These are phyloP conservation scores for Nymphicus hollandicus DNA, from an alignment of 2,113 vertebrate species.

Conservation along the genomic window DNA sequence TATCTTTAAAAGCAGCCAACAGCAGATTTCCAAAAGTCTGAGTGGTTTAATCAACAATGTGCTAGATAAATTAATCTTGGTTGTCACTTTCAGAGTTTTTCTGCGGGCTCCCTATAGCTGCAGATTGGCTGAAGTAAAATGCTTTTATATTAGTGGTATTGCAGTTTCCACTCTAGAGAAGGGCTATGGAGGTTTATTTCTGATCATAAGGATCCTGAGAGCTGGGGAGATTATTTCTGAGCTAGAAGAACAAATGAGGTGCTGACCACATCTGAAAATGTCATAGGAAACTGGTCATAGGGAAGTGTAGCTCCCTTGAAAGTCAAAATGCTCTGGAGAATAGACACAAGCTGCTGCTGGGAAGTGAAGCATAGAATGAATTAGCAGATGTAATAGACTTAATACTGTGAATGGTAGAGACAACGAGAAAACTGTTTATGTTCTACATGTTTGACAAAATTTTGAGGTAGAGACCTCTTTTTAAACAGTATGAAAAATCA, in stretches of 20 bases:
- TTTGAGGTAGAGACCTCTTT: neutral
- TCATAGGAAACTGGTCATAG: rapidly evolving
- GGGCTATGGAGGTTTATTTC: neutral
- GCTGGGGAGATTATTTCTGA: neutral
- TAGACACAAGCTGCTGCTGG: neutral
- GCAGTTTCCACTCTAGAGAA: neutral
- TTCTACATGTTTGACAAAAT: neutral
- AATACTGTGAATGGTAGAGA: neutral
- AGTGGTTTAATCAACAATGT: neutral
- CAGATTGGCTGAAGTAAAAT: neutral
- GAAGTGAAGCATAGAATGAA: neutral
- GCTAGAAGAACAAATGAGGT: neutral
- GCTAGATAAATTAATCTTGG: neutral
- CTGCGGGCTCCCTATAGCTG: neutral
- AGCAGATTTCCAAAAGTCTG: neutral
- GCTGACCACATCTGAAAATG: neutral
- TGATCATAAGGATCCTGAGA: neutral
- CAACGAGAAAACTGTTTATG: neutral
- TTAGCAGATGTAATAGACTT: neutral
- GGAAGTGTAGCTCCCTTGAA: neutral
- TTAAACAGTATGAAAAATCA: neutral
- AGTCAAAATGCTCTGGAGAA: neutral
- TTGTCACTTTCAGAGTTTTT: neutral
- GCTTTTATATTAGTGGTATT: neutral
- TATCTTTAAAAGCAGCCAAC: neutral